Evolutionary conservation across 2,888 invertebrate species (phyloP).

Genomic region (Phyto melanocephala): DNA sequence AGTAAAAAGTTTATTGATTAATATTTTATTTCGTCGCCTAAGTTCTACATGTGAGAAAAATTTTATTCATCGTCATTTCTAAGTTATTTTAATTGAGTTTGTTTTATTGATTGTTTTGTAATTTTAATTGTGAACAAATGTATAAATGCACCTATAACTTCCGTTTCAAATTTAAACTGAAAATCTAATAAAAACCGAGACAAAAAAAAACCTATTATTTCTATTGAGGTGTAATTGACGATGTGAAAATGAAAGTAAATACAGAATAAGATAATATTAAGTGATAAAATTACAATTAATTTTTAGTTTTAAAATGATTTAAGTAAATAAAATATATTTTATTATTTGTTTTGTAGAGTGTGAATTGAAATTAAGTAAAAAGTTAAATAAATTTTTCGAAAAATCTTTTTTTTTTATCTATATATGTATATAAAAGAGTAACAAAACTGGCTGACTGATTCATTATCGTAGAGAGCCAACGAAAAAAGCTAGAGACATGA

Average conservation of each 20-base stretch:
- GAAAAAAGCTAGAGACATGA: no score
- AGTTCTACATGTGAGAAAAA: no score
- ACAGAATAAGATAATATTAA: constrained; percentile 35
- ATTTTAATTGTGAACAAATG: constrained; percentile 35
- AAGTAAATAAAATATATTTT: constrained; percentile 10
- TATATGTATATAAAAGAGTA: no score
- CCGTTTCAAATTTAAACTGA: constrained; percentile 50
- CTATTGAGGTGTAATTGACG: constrained; percentile 39
- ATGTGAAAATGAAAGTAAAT: constrained; percentile 23
- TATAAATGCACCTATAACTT: constrained; percentile 29
- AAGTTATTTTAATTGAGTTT: constrained; percentile 8
- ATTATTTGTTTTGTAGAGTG: constrained; percentile 27
- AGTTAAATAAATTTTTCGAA: no score
- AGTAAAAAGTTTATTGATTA: no score
- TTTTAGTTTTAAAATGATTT: neutral
- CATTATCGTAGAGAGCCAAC: no score
- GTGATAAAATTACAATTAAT: constrained; percentile 32
- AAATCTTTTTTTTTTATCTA: no score
- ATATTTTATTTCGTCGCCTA: no score
- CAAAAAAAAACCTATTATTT: constrained; percentile 22
- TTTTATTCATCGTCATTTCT: neutral
- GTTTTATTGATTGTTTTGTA: constrained; percentile 44
- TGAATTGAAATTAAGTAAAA: no score
- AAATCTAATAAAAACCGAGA: neutral
- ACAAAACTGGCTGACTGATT: no score